Conservation (phyloP, 2,888 invertebrate genomes). For the Spatulosminthurus flaviceps region DNA sequence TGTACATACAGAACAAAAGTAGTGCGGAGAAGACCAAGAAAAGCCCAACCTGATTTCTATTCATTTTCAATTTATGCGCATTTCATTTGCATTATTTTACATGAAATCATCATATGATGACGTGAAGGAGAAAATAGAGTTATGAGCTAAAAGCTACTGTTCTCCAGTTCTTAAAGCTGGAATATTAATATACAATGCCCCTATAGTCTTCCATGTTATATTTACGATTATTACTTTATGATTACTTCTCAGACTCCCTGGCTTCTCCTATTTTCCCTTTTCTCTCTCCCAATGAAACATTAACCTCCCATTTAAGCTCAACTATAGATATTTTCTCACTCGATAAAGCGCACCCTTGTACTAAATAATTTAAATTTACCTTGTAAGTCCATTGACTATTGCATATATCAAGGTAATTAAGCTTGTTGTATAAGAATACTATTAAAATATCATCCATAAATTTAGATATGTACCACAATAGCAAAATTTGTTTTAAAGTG, state of each 20-base stretch:
- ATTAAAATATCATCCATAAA: too few species aligned
- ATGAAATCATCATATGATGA: conserved; percentile 35
- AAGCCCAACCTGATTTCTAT: conserved; percentile 30
- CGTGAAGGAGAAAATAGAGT: conserved; percentile 34
- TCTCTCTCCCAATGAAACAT: not conserved
- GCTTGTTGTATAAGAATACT: too few species aligned
- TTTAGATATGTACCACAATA: too few species aligned
- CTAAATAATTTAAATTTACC: not conserved
- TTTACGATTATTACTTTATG: conserved; percentile 44
- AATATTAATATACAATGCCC: too few species aligned
- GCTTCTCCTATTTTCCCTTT: conserved; percentile 23
- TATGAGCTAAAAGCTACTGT: not conserved
- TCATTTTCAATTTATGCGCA: conserved; percentile 29
- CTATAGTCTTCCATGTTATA: conserved; percentile 32
- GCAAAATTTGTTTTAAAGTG: not conserved
- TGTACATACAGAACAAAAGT: too few species aligned
- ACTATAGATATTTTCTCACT: not conserved
- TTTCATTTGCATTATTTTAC: conserved; percentile 42
- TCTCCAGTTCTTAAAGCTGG: not conserved
- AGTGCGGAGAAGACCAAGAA: not conserved
- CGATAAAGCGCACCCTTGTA: not conserved
- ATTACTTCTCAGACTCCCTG: conserved; percentile 29
- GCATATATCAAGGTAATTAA: too few species aligned
- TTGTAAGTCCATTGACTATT: not conserved
- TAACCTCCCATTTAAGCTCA: conserved; percentile 30